Evolutionary conservation across 2,113 vertebrate species (phyloP).

Genomic region (Saguinus imperator): DNA sequence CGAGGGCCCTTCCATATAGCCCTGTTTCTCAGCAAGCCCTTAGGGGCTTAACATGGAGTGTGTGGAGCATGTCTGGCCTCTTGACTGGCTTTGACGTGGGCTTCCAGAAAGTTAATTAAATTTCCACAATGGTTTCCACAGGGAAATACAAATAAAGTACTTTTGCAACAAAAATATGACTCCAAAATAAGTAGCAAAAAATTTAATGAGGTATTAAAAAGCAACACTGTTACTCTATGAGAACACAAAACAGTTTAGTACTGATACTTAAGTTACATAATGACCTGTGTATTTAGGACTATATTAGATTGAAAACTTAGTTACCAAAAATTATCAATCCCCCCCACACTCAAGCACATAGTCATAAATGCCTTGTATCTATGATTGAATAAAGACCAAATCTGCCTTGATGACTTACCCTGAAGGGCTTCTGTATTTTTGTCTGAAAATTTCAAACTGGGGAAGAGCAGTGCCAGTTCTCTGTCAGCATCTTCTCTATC

Average conservation of each 20-base stretch:
- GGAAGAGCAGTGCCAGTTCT: constrained; percentile 91
- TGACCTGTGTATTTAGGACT: background rate
- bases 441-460: constrained; percentile 82
- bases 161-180: background rate
- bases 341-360: constrained; percentile 82
- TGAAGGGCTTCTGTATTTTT: constrained; percentile 74
- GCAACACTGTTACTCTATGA: background rate
- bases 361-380: constrained; percentile 74
- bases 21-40: background rate
- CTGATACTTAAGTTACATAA: background rate
- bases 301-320: background rate
- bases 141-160: background rate
- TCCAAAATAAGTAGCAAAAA: background rate
- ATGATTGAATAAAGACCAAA: constrained; percentile 85
- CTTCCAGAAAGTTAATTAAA: background rate
- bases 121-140: background rate
- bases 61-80: background rate
- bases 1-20: background rate
- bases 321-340: background rate
- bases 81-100: background rate
- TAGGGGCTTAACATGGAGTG: background rate
- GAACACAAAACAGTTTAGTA: background rate
- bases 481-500: constrained; percentile 85
- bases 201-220: background rate
- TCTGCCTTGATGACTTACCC: constrained; percentile 81